phyloP scores from a whole-genome alignment of 2,113 vertebrate genomes.

The Prinia subflava region DNA sequence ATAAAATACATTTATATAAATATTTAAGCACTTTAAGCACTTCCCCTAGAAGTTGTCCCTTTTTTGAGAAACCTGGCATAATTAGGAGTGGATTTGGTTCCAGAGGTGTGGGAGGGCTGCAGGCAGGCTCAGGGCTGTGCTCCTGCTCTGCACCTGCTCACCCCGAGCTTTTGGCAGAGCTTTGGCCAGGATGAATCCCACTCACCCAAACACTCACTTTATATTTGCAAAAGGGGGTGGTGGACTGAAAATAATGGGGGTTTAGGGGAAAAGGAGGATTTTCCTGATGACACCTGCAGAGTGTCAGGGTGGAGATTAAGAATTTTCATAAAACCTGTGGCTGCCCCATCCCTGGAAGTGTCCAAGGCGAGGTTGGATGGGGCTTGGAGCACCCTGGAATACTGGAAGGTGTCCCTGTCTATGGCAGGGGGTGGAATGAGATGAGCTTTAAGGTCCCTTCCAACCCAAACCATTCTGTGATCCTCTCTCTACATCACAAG shows the following conservation, averaged over 20 bases:
- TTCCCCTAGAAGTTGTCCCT: neutral
- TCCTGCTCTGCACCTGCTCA: neutral
- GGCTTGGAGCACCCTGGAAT: neutral
- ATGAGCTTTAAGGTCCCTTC: neutral
- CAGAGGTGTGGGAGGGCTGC: neutral
- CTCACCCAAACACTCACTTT: neutral
- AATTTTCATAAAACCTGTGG: neutral
- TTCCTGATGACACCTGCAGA: neutral
- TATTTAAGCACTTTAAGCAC: neutral
- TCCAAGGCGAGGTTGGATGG: accelerated
- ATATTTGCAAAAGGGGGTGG: accelerated
- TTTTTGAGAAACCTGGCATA: neutral
- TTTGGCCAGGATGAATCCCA: neutral
- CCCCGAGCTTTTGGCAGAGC: neutral
- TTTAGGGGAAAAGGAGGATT: neutral
- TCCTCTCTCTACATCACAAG: accelerated
- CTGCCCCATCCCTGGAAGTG: neutral
- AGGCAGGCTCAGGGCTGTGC: neutral
- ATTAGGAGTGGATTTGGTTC: neutral
- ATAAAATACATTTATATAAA: too few relatives aligned
- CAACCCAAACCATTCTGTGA: neutral
- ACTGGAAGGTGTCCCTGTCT: neutral
- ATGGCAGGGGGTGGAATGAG: accelerated
- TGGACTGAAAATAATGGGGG: neutral
- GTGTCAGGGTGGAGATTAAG: neutral